A percentile compares a stretch with the other conserved stretches of the same genome.
Evolutionary conservation across 1,140 invertebrate genomes (phyloP).

Genomic region (Pseudomyrmex pallidus): DNA sequence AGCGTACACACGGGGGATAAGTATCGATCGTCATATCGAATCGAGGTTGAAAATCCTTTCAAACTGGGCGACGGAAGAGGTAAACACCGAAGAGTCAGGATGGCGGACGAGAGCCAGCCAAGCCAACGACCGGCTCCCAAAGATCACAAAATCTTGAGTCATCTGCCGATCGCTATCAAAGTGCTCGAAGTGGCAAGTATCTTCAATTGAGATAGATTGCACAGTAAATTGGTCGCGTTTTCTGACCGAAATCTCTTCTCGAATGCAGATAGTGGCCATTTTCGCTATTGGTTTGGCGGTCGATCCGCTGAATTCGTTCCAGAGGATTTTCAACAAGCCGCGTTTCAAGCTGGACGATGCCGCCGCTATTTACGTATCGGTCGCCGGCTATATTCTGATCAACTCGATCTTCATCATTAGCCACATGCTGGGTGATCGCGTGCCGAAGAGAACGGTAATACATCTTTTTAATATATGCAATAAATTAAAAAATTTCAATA

Average conservation of each 20-base stretch:
- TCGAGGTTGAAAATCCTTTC: slow-evolving; percentile 64
- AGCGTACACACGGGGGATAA: not conserved
- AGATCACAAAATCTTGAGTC: slow-evolving; percentile 77
- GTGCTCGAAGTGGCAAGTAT: slow-evolving; percentile 83
- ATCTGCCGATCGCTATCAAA: slow-evolving; percentile 81
- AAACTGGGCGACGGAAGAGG: slow-evolving; percentile 84
- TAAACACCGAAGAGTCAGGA: slow-evolving; percentile 83
- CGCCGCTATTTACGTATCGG: slow-evolving; percentile 86
- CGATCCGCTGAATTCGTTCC: slow-evolving; percentile 85
- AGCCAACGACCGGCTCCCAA: slow-evolving; percentile 76
- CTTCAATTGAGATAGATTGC: not conserved
- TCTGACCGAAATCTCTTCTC: slow-evolving; percentile 14
- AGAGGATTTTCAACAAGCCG: slow-evolving; percentile 77
- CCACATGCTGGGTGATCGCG: slow-evolving; percentile 87
- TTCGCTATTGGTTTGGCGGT: slow-evolving; percentile 86
- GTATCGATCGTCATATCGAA: slow-evolving; percentile 60
- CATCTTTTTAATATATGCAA: not conserved
- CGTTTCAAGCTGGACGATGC: slow-evolving; percentile 85
- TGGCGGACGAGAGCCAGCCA: slow-evolving; percentile 82
- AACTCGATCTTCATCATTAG: slow-evolving; percentile 87
- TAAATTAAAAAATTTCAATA: slow-evolving; percentile 5
- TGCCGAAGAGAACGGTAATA: slow-evolving; percentile 87
- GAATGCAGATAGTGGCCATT: slow-evolving; percentile 83
- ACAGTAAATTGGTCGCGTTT: not conserved
- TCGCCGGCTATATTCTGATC: slow-evolving; percentile 88